Evolutionary conservation across 1,140 invertebrate genomes (phyloP), one percentile per base, ranked within the genome.

Genomic region (Drosophila ananassae): DNA sequence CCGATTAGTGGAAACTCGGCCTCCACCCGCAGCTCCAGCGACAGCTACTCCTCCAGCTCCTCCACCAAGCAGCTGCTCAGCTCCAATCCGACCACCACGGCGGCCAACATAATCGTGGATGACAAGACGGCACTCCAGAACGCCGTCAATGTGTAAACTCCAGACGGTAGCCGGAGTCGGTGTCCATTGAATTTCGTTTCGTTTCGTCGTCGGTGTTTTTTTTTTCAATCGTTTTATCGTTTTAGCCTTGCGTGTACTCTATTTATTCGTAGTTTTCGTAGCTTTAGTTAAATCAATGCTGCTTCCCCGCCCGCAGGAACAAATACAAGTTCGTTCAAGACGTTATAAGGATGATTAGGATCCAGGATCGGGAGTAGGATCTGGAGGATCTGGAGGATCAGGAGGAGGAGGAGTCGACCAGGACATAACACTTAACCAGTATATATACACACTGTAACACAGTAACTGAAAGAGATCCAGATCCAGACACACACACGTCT

Each of bases 21-120:
- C 2, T 95, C 94, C 73, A 94, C 95, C 66, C 93, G 95, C 54
- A 95, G 95, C 69, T 96, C 95, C 54, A 94, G 94, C 52, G 95
- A 96, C 77, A 96, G 95, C 84, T 96, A 95, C 91, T 95, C 95
- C 74, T 96, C 95, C 10, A 94, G 94, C 51, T 95, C 95, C 7
- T 96, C 95, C 39, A 95, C 95, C 2, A 93, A 94, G 28, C 94
- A 95, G 76, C 90, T 95, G 57, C 92, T 95, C 30, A 92, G 94
- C 53, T 92, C 93, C 10, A 92, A 92, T 64, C 82, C 91, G 25
- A 91, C 85, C 25, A 89, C 85, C 53, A 82, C 78, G 34, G 84
- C 89, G 52, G 91, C 85, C 37, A 91, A 91, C 58, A 91, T 91
- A 10, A 91, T 91, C 28, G 90, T 91, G 13, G 90, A 91, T 66